Conservation (phyloP, 2,888 invertebrate species). For the Drepana falcataria region DNA sequence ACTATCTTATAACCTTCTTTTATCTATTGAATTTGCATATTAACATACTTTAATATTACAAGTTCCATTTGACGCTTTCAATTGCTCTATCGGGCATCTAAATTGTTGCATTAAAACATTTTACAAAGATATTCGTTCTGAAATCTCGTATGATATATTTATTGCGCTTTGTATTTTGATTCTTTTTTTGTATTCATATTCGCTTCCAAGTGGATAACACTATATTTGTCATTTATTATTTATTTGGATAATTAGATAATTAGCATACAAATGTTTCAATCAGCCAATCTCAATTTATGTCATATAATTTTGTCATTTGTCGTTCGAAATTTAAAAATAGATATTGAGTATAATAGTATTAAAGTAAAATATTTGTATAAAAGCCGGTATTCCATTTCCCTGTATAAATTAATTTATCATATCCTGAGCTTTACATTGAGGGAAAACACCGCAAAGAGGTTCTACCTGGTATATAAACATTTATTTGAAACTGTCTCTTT, state of each 20-base stretch:
- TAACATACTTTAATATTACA: conserved; percentile 45
- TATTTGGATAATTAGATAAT: neutral
- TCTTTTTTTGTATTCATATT: conserved; percentile 5
- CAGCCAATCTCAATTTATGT: too few relatives aligned
- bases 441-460: too few relatives aligned
- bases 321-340: too few relatives aligned
- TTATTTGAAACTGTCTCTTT: too few relatives aligned
- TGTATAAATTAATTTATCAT: too few relatives aligned
- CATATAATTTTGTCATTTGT: too few relatives aligned
- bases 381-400: too few relatives aligned
- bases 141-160: conserved; percentile 7
- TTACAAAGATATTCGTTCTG: conserved; percentile 25
- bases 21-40: conserved; percentile 59
- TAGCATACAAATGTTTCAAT: too few relatives aligned
- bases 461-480: too few relatives aligned
- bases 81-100: conserved; percentile 53
- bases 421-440: too few relatives aligned
- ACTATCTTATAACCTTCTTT: conserved; percentile 56
- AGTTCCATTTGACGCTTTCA: conserved; percentile 48
- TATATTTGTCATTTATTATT: neutral
- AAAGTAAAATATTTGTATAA: too few relatives aligned
- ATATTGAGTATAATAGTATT: too few relatives aligned
- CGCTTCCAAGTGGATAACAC: neutral
- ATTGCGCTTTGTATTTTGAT: conserved; percentile 8
- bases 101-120: conserved; percentile 35